Evolutionary conservation across 2,797 vertebrate genomes (phyloP).

Genomic region (Mallotus villosus): DNA sequence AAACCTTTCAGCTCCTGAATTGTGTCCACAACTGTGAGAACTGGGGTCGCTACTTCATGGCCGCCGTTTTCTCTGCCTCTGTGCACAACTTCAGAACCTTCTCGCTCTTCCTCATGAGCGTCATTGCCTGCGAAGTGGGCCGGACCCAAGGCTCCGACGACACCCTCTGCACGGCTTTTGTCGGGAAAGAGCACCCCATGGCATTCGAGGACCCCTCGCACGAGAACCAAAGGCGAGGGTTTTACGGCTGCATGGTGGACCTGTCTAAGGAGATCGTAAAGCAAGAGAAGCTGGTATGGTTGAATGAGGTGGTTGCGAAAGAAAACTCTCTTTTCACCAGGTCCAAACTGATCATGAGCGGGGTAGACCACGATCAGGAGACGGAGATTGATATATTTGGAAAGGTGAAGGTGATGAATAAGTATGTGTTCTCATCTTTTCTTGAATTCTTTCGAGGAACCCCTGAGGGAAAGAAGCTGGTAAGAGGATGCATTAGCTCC

Average conservation of each 20-base stretch:
- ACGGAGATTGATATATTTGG: conserved; percentile 67
- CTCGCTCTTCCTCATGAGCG: conserved; percentile 68
- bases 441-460: conserved; percentile 68
- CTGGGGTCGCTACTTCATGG: conserved; percentile 69
- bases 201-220: conserved; percentile 45
- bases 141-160: conserved; percentile 42
- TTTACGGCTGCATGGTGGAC: conserved; percentile 58
- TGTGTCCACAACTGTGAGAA: conserved; percentile 62
- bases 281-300: conserved; percentile 48
- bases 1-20: conserved; percentile 64
- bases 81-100: conserved; percentile 65
- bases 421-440: conserved; percentile 66
- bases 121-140: conserved; percentile 67
- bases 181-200: conserved; percentile 64
- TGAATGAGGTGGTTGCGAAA: conserved; percentile 64
- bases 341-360: conserved; percentile 58
- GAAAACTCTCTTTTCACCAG: conserved; percentile 56
- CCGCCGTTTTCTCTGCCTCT: conserved; percentile 61
- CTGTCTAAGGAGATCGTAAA: conserved; percentile 41
- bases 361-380: conserved; percentile 41
- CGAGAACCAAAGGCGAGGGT: conserved; percentile 34
- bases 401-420: conserved; percentile 68
- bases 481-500: conserved; percentile 50
- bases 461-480: conserved; percentile 65
- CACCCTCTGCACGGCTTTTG: conserved; percentile 59